phyloP scores from a whole-genome alignment of 2,888 invertebrate genomes.

The Prosapia bicincta region DNA sequence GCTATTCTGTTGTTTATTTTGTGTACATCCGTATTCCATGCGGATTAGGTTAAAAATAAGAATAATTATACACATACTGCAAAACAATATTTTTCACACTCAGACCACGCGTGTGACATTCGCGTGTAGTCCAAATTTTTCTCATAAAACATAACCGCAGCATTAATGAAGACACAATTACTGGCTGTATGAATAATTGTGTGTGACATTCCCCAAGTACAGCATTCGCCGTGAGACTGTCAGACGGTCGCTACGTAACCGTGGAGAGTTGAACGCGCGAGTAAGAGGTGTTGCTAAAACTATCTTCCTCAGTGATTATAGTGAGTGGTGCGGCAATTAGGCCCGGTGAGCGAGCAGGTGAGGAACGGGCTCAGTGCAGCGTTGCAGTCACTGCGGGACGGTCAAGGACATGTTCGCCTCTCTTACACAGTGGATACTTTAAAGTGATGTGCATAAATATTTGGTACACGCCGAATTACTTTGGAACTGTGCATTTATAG shows the following conservation, averaged over 20 bases:
- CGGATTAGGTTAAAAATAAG: too few relatives aligned
- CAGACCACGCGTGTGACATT: too few relatives aligned
- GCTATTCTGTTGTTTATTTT: too few relatives aligned
- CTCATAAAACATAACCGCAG: too few relatives aligned
- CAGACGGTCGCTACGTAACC: background rate
- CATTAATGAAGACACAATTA: too few relatives aligned
- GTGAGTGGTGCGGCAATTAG: background rate
- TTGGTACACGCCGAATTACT: too few relatives aligned
- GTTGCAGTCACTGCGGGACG: background rate
- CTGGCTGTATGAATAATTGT: too few relatives aligned
- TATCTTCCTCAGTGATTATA: background rate
- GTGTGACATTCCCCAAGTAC: background rate
- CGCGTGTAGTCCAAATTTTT: too few relatives aligned
- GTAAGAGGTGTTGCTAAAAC: background rate
- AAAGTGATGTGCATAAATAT: background rate
- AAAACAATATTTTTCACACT: too few relatives aligned
- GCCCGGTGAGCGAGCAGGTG: background rate
- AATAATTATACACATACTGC: too few relatives aligned
- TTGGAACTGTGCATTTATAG: too few relatives aligned
- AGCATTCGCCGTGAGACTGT: background rate
- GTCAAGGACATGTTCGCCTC: background rate
- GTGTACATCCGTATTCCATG: too few relatives aligned
- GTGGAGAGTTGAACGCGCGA: background rate
- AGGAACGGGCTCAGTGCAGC: background rate
- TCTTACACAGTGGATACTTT: background rate